Percentiles rank a stretch among this genome's conserved stretches.
phyloP scores from a whole-genome alignment of 2,888 invertebrate species.

The Drosophila nr. medialis region DNA sequence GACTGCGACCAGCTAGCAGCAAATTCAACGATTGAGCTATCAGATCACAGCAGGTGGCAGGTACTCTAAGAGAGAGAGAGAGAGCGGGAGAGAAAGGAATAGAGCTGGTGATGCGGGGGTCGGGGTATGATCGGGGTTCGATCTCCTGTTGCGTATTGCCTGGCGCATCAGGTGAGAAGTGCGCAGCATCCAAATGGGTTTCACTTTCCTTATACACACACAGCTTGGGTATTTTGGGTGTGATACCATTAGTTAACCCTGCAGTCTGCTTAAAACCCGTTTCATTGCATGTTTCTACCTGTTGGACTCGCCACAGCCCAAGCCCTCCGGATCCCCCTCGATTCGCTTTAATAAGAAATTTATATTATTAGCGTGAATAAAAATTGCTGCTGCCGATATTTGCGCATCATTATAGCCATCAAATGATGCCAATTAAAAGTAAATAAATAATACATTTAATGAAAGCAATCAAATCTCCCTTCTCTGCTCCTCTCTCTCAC shows the following conservation, averaged over 20 bases:
- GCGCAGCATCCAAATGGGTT: constrained; percentile 53
- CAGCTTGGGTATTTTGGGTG: constrained; percentile 59
- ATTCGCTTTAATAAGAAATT: constrained; percentile 55
- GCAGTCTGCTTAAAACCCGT: constrained; percentile 60
- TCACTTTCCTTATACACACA: constrained; percentile 66
- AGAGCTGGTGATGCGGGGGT: not conserved
- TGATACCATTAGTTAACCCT: constrained; percentile 78
- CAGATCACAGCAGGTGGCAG: constrained; percentile 81
- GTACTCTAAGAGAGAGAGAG: constrained; percentile 19
- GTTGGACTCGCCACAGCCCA: constrained; percentile 7
- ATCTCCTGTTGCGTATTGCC: constrained; percentile 73
- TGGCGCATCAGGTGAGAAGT: constrained; percentile 83
- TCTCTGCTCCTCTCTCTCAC: not conserved
- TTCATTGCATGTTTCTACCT: constrained; percentile 58
- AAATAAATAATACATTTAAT: constrained; percentile 79
- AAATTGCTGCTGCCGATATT: constrained; percentile 72
- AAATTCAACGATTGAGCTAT: constrained; percentile 81
- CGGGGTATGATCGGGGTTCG: constrained; percentile 18
- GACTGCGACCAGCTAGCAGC: constrained; percentile 74
- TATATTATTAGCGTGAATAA: constrained; percentile 76
- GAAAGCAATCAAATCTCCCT: constrained; percentile 66
- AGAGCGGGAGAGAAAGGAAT: not conserved
- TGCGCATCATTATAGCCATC: constrained; percentile 78
- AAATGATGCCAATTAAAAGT: constrained; percentile 81
- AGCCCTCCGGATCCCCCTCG: not conserved